Evolutionary conservation across 2,113 vertebrate genomes (phyloP), one percentile per base, ranked within the genome.

Genomic region (Macquaria australasica): DNA sequence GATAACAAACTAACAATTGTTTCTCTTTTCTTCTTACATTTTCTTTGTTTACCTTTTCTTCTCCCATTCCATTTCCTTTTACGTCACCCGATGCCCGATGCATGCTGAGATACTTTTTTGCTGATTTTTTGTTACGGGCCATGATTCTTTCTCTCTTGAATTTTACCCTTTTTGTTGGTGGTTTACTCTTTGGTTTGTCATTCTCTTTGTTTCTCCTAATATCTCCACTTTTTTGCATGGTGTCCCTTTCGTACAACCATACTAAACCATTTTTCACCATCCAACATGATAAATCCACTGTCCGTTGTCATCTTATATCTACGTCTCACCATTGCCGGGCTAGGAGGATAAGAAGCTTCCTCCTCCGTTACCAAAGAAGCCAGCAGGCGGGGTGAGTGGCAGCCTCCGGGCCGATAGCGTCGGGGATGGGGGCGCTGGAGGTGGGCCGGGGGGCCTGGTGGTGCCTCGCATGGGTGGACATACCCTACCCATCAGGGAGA

Each of bases 361-460:
- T 94, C 96, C 96, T 62, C 96, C 95, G 21, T 96, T 96, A 95
- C 96, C 96, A 95, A 96, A 96, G 96, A 96, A 96, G 92, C 93
- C 96, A 60, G 90, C 88, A 10, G 95, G 95, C 15, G 95, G 95
- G 43, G 94, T 95, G 90, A 95, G 93, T 28, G 94, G 94, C 80
- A 95, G 92, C 85, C 94, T 96, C 25, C 90, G 95, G 55, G 93
- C 92, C 1, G 95, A 95, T 80, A 95, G 95, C 37, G 63, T 91
- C 34, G 86, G 88, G 9, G 95, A 95, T 6, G 84, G 73, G 43
- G 90, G 81, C 1, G 79, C 69, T 6, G 88, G 91, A 67, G 79
- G 80, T 55, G 91, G 79, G 34, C 72, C 87, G 0, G 91, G 91
- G 20, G 94, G 94, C 74, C 92, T 96, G 87, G 90, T 95, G 90